Percentiles rank a stretch among this genome's conserved stretches.
These are phyloP conservation scores for Trachelus iudaicus DNA, from an alignment of 2,888 invertebrate species.

Conservation along the genomic window DNA sequence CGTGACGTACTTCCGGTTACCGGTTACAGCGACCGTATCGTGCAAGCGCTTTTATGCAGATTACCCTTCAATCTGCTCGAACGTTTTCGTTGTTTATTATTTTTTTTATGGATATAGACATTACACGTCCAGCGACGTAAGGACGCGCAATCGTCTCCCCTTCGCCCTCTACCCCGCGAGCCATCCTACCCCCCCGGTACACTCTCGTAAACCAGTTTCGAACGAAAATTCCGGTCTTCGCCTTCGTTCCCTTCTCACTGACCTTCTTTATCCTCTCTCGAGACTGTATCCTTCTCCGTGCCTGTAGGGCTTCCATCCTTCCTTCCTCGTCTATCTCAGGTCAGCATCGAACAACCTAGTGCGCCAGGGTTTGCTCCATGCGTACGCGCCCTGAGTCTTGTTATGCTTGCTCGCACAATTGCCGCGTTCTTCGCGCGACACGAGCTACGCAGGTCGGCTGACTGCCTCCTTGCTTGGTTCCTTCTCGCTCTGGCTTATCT, in stretches of 20 bases:
- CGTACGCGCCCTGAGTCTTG: background rate
- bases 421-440: background rate
- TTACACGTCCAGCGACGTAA: background rate
- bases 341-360: background rate
- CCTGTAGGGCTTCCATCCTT: too few species aligned
- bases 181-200: background rate
- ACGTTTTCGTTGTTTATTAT: background rate
- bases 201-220: background rate
- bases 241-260: background rate
- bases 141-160: background rate
- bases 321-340: background rate
- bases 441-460: background rate
- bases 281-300: background rate
- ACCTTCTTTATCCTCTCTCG: background rate
- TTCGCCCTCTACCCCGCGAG: background rate
- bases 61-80: background rate
- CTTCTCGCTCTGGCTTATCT: background rate
- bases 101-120: background rate
- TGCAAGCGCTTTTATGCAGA: background rate
- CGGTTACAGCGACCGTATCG: background rate
- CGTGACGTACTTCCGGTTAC: background rate
- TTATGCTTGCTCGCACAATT: background rate
- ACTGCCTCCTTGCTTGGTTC: background rate
- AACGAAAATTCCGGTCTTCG: background rate
- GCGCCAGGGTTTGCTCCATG: background rate